Percentiles rank a stretch among this genome's conserved stretches.
Conservation (phyloP, 1,140 invertebrate genomes). For the Drosophila sulfurigaster region DNA sequence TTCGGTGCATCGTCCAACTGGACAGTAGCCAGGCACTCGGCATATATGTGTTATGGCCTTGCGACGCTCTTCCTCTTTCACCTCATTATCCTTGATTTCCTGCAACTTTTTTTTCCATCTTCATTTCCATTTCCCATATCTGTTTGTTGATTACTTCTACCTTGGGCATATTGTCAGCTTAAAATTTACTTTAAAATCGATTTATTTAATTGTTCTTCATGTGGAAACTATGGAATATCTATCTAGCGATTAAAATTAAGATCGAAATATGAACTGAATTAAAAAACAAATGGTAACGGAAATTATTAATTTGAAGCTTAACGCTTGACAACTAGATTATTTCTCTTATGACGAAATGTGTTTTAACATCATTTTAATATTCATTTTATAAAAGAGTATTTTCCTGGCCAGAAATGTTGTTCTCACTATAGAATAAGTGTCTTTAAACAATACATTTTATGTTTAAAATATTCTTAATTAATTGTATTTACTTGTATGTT, state of each 20-base stretch:
- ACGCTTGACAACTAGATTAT: neutral
- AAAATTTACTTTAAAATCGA: conserved; percentile 8
- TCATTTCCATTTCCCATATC: conserved; percentile 5
- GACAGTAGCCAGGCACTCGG: conserved; percentile 44
- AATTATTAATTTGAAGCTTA: neutral
- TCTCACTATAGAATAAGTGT: too few relatives aligned
- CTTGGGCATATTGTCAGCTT: conserved; percentile 5
- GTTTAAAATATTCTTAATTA: too few relatives aligned
- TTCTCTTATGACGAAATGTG: neutral
- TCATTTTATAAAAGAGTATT: too few relatives aligned
- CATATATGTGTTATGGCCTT: neutral
- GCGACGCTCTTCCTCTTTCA: neutral
- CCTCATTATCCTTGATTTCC: conserved; percentile 1
- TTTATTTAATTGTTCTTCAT: neutral
- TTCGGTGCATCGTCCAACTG: conserved; percentile 34
- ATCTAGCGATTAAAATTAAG: neutral
- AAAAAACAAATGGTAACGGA: too few relatives aligned
- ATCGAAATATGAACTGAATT: neutral
- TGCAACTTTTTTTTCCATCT: conserved; percentile 28
- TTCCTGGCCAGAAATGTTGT: too few relatives aligned
- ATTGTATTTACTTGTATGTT: too few relatives aligned
- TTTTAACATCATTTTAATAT: too few relatives aligned
- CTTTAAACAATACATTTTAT: too few relatives aligned
- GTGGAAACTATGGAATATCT: neutral
- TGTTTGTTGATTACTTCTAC: neutral